These are phyloP conservation scores for Tiliqua scincoides DNA, from an alignment of 2,113 vertebrate species.

Conservation along the genomic window DNA sequence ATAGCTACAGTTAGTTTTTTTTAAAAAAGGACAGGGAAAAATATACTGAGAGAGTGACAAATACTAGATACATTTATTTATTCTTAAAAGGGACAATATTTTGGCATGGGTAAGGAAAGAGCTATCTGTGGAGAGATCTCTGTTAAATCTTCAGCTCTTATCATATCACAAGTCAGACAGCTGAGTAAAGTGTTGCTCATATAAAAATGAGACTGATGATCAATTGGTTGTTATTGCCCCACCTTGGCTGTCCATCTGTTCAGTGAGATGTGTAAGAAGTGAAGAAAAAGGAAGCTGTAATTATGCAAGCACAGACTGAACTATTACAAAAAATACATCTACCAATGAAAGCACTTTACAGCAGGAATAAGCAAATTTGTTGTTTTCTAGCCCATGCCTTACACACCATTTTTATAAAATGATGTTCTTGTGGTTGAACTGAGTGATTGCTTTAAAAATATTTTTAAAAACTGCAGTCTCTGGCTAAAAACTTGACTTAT, in stretches of 20 bases:
- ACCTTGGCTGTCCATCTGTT: background rate
- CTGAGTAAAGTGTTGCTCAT: background rate
- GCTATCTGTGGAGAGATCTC: background rate
- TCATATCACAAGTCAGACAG: background rate
- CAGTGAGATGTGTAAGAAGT: background rate
- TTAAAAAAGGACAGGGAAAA: constrained; percentile 24
- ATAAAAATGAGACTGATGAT: background rate
- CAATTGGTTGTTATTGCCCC: background rate
- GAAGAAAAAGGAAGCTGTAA: background rate
- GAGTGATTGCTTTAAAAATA: constrained; percentile 23
- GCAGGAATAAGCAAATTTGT: background rate
- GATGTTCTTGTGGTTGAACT: background rate
- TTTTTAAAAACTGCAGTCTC: background rate
- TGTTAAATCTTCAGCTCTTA: background rate
- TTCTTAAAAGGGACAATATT: background rate
- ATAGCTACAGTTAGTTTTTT: constrained; percentile 28
- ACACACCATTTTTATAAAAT: background rate
- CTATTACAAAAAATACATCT: background rate
- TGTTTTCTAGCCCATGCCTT: background rate
- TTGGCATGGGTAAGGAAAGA: background rate
- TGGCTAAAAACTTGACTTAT: constrained; percentile 38
- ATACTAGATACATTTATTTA: background rate
- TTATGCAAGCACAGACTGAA: background rate
- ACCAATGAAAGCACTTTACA: background rate
- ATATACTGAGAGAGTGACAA: constrained; percentile 28